phyloP scores from a whole-genome alignment of 2,888 invertebrate genomes.

The Xanthorhoe designata region DNA sequence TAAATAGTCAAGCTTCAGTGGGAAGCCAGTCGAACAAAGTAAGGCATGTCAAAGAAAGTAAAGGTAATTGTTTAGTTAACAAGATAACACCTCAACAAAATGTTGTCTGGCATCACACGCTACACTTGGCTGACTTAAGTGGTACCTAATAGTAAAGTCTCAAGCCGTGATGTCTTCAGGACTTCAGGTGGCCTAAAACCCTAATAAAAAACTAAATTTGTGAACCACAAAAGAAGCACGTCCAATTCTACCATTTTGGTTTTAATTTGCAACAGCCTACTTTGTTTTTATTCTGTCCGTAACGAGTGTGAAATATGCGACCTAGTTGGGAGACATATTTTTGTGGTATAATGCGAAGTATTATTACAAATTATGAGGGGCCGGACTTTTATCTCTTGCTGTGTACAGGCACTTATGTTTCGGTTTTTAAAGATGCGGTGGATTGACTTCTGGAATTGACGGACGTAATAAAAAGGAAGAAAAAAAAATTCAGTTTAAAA shows the following conservation, averaged over 20 bases:
- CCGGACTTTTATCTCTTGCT: slow-evolving; percentile 25
- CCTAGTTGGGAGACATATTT: slow-evolving; percentile 33
- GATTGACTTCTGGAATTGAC: neutral
- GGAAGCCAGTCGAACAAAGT: too few relatives aligned
- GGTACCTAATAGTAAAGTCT: too few relatives aligned
- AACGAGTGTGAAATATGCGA: slow-evolving; percentile 36
- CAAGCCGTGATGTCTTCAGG: too few relatives aligned
- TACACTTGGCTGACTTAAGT: too few relatives aligned
- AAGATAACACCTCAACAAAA: too few relatives aligned
- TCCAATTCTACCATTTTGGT: slow-evolving; percentile 8
- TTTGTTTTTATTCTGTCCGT: slow-evolving; percentile 27
- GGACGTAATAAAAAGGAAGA: neutral
- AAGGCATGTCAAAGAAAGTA: too few relatives aligned
- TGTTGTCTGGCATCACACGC: too few relatives aligned
- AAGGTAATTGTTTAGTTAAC: too few relatives aligned
- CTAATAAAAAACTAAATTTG: neutral
- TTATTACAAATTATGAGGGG: slow-evolving; percentile 31
- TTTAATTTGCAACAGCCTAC: slow-evolving; percentile 25
- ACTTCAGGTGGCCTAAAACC: too few relatives aligned
- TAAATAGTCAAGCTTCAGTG: too few relatives aligned
- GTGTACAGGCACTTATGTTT: slow-evolving; percentile 4
- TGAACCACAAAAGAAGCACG: neutral
- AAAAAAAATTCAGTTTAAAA: too few relatives aligned
- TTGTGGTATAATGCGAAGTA: slow-evolving; percentile 26
- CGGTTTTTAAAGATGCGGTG: neutral